A percentile compares a stretch with the other conserved stretches of the same genome.
These are phyloP conservation scores for Lasioglossum lativentre DNA, from an alignment of 2,888 invertebrate genomes.

Conservation along the genomic window DNA sequence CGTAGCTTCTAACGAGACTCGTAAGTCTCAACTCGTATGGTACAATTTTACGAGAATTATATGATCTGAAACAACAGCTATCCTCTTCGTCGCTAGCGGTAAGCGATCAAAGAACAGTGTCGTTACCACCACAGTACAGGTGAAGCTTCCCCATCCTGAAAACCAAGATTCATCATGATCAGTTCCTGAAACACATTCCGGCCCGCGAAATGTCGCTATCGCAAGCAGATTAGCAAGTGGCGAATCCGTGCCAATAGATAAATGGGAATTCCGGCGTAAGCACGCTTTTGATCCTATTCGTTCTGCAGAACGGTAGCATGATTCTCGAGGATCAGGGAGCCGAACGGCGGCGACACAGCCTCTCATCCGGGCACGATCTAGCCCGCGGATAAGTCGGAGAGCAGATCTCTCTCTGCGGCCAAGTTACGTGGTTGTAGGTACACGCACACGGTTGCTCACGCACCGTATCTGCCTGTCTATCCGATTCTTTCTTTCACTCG, in stretches of 20 bases:
- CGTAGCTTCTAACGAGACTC: no score
- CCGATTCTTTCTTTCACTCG: conserved; percentile 49
- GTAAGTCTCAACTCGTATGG: no score
- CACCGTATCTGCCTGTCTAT: conserved; percentile 34
- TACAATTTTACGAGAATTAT: no score
- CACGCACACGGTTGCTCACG: conserved; percentile 40
- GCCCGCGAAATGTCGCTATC: neutral
- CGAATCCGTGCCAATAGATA: neutral
- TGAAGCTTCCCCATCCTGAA: no score
- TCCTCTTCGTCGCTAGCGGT: no score
- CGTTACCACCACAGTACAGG: no score
- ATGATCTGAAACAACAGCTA: no score
- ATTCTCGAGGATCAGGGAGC: conserved; percentile 21
- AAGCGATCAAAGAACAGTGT: no score
- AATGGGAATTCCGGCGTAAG: conserved; percentile 46
- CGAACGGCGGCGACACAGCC: conserved; percentile 33
- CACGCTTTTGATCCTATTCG: conserved; percentile 72
- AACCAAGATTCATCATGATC: no score
- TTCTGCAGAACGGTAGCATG: neutral
- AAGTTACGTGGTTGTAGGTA: conserved; percentile 35
- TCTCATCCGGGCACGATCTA: conserved; percentile 58
- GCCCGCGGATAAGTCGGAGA: conserved; percentile 50
- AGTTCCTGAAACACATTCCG: no score
- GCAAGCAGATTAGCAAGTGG: neutral
- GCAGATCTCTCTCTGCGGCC: conserved; percentile 44